These are phyloP conservation scores for Lathronympha strigana DNA, from an alignment of 2,888 invertebrate genomes.

Conservation along the genomic window DNA sequence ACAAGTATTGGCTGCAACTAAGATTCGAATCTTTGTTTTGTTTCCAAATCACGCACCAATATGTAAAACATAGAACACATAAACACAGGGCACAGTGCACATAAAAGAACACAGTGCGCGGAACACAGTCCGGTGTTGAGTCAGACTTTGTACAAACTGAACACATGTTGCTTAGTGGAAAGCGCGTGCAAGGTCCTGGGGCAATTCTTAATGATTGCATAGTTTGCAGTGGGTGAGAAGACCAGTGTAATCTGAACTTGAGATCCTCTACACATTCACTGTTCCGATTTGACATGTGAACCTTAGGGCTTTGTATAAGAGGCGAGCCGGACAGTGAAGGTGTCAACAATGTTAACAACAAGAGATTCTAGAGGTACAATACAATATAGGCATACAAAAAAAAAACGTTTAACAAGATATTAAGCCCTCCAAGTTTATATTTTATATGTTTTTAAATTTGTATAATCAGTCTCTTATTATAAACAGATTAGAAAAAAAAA, in stretches of 20 bases:
- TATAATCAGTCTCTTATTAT: no score
- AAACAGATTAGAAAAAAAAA: no score
- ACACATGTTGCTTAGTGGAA: slow-evolving; percentile 48
- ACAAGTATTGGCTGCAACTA: slow-evolving; percentile 53
- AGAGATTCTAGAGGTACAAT: no score
- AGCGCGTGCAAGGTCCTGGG: slow-evolving; percentile 35
- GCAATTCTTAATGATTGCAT: neutral
- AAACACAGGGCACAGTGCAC: neutral
- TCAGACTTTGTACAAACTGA: slow-evolving; percentile 10
- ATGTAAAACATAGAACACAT: neutral
- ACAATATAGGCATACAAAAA: no score
- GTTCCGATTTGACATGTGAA: no score
- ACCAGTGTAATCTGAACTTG: neutral
- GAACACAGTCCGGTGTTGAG: neutral
- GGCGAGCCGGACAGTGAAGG: no score
- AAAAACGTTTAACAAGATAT: no score
- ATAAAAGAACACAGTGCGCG: slow-evolving; percentile 21
- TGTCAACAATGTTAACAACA: no score
- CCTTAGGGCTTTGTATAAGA: no score
- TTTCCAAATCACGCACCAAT: slow-evolving; percentile 69
- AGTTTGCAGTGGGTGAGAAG: neutral
- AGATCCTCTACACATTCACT: no score
- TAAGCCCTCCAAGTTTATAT: no score
- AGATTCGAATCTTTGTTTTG: slow-evolving; percentile 66
- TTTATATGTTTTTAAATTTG: no score